These are phyloP conservation scores for Calliphora vicina DNA, from an alignment of 1,140 invertebrate species.

Conservation along the genomic window DNA sequence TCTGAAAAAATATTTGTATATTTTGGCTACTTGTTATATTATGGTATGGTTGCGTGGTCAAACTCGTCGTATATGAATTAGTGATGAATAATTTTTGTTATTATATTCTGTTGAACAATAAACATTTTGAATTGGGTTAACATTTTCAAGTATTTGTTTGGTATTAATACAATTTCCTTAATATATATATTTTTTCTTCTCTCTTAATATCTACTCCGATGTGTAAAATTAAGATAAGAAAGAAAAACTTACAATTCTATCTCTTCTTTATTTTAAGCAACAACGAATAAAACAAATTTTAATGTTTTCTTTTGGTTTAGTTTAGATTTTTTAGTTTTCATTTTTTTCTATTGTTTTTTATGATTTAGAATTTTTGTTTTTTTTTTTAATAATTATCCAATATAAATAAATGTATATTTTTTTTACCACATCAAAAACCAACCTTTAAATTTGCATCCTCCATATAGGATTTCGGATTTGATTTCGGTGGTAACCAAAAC, in stretches of 20 bases:
- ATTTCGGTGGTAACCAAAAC: slow-evolving; percentile 61
- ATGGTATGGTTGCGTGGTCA: too few species aligned
- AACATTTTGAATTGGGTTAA: slow-evolving; percentile 31
- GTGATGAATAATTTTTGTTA: background rate
- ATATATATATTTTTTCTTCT: background rate
- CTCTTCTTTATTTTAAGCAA: background rate
- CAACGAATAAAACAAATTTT: background rate
- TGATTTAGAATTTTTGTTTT: slow-evolving; percentile 15
- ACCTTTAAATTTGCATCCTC: slow-evolving; percentile 35
- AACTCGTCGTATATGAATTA: background rate
- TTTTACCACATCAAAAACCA: slow-evolving; percentile 27
- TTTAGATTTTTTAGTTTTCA: background rate
- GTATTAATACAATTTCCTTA: slow-evolving; percentile 15
- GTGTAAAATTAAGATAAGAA: background rate
- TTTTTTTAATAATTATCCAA: background rate
- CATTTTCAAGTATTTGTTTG: slow-evolving; percentile 28
- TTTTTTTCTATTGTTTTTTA: background rate
- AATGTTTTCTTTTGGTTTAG: background rate
- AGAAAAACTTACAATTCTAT: background rate
- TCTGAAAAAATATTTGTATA: too few species aligned
- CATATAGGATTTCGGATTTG: slow-evolving; percentile 47
- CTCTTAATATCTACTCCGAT: background rate
- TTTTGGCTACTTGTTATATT: too few species aligned
- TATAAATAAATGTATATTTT: slow-evolving; percentile 8
- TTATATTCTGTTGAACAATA: background rate